These are phyloP conservation scores for Mycteria americana DNA, from an alignment of 2,797 vertebrate genomes.

Conservation along the genomic window DNA sequence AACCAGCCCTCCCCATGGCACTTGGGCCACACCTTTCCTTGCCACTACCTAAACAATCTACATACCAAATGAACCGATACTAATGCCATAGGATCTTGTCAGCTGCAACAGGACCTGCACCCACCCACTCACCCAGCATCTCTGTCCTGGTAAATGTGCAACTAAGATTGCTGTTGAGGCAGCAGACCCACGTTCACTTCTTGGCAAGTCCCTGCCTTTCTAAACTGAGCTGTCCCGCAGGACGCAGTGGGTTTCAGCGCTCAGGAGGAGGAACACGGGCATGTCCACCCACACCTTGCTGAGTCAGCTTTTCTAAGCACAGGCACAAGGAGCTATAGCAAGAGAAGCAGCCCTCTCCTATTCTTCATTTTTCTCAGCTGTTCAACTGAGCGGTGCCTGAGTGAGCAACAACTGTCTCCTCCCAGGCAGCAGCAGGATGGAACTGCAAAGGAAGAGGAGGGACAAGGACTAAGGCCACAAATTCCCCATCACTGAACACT, in stretches of 20 bases:
- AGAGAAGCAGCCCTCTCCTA: not conserved
- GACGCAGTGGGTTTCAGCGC: not conserved
- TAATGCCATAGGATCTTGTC: not conserved
- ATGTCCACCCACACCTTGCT: not conserved
- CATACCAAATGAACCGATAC: rapidly evolving
- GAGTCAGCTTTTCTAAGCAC: not conserved
- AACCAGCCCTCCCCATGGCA: not conserved
- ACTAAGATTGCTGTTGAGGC: not conserved
- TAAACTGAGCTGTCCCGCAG: not conserved
- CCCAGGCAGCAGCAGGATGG: not conserved
- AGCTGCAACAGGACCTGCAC: not conserved
- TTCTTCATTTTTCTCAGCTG: not conserved
- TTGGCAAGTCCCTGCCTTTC: not conserved
- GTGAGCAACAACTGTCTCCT: not conserved
- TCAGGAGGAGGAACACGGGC: not conserved
- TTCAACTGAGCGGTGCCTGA: not conserved
- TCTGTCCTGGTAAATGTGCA: not conserved
- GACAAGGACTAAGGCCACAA: not conserved
- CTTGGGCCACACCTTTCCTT: not conserved
- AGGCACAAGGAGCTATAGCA: not conserved
- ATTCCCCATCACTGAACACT: not conserved
- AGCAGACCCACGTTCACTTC: not conserved
- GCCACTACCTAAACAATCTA: not conserved
- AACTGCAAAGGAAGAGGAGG: not conserved
- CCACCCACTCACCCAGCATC: not conserved